phyloP scores from a whole-genome alignment of 2,797 vertebrate genomes.

The Miichthys miiuy region DNA sequence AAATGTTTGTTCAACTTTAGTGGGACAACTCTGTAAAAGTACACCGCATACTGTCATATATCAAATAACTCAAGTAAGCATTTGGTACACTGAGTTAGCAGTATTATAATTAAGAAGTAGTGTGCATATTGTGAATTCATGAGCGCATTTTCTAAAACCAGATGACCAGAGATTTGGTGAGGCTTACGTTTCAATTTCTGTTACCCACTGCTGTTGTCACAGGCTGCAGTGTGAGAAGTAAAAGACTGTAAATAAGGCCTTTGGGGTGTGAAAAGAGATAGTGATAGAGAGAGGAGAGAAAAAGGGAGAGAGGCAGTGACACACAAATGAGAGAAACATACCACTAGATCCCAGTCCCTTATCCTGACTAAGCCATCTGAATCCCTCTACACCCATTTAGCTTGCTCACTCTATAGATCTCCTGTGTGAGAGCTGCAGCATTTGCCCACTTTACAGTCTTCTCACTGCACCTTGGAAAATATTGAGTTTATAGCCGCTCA shows the following conservation, averaged over 20 bases:
- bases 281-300: conserved; percentile 39
- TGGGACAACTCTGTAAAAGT: conserved; percentile 56
- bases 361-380: conserved; percentile 83
- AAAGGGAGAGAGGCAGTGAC: conserved; percentile 33
- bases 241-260: conserved; percentile 70
- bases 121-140: conserved; percentile 51
- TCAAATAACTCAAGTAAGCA: conserved; percentile 34
- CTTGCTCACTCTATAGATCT: conserved; percentile 73
- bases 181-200: conserved; percentile 64
- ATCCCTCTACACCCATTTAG: conserved; percentile 86
- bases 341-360: conserved; percentile 77
- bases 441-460: conserved; percentile 80
- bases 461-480: conserved; percentile 77
- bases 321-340: conserved; percentile 75
- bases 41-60: conserved; percentile 18
- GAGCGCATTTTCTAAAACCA: conserved; percentile 47
- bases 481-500: conserved; percentile 83
- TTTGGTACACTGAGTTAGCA: conserved; percentile 41
- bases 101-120: conserved; percentile 51
- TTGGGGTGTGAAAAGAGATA: conserved; percentile 64
- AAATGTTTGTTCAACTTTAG: conserved; percentile 74
- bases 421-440: conserved; percentile 64
- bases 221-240: conserved; percentile 56
- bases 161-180: conserved; percentile 53
- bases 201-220: conserved; percentile 63